phyloP scores from a whole-genome alignment of 2,113 vertebrate genomes.

The Talpa occidentalis region DNA sequence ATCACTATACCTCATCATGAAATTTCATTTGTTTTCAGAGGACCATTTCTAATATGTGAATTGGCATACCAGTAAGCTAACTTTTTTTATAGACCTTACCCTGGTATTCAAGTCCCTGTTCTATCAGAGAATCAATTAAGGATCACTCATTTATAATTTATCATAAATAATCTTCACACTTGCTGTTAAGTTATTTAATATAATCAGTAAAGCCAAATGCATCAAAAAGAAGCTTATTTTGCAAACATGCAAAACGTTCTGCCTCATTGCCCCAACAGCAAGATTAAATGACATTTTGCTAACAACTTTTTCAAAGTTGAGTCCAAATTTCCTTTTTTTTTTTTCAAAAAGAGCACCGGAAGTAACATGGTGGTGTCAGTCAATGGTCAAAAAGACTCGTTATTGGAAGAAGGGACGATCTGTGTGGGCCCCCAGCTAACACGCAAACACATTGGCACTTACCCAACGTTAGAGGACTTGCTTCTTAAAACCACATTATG shows the following conservation, averaged over 20 bases:
- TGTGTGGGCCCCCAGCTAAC: neutral
- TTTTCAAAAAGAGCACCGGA: neutral
- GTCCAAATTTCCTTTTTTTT: constrained; percentile 53
- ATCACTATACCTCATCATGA: constrained; percentile 36
- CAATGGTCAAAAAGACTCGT: neutral
- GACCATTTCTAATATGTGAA: constrained; percentile 62
- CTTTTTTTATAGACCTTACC: constrained; percentile 47
- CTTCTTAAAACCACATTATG: neutral
- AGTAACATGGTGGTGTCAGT: neutral
- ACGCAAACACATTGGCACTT: fast-evolving
- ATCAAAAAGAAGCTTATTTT: constrained; percentile 86
- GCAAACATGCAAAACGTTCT: constrained; percentile 84
- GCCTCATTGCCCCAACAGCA: constrained; percentile 80
- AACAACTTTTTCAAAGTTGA: constrained; percentile 80
- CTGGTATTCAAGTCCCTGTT: constrained; percentile 81
- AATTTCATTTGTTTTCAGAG: constrained; percentile 68
- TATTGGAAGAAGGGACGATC: neutral
- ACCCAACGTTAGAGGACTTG: neutral
- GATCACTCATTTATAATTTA: constrained; percentile 83
- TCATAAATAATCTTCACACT: constrained; percentile 86
- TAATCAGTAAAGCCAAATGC: constrained; percentile 84
- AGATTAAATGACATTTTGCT: constrained; percentile 82
- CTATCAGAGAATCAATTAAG: constrained; percentile 84
- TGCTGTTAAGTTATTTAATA: constrained; percentile 87
- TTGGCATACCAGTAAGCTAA: constrained; percentile 14